These are phyloP conservation scores for Prunella fulvescens DNA, from an alignment of 2,113 vertebrate species.

Conservation along the genomic window DNA sequence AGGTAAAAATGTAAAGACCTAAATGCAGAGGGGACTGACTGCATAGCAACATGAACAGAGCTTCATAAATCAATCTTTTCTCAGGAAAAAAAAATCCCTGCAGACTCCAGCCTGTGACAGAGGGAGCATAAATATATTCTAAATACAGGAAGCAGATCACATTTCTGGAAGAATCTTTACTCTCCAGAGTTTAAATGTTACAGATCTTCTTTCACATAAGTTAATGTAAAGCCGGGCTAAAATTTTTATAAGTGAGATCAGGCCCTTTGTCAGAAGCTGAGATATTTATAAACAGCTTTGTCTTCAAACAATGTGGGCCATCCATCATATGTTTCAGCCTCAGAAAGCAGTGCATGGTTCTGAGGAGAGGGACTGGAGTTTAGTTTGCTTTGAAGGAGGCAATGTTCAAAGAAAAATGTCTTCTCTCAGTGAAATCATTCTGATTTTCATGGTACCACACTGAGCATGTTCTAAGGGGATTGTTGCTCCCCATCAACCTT, in stretches of 20 bases:
- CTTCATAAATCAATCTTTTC: conserved; percentile 29
- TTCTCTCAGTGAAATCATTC: rapidly evolving
- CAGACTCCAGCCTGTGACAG: not conserved
- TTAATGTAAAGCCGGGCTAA: conserved; percentile 24
- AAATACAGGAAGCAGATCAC: not conserved
- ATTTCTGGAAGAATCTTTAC: not conserved
- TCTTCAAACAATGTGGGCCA: conserved; percentile 32
- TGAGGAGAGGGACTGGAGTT: not conserved
- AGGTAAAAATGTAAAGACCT: not conserved
- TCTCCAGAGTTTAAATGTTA: not conserved
- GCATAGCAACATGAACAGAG: not conserved
- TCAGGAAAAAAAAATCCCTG: not conserved
- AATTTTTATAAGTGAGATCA: conserved; percentile 8
- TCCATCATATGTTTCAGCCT: not conserved
- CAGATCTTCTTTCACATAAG: not conserved
- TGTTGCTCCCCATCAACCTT: not conserved
- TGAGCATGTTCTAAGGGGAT: not conserved
- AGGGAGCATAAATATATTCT: conserved; percentile 8
- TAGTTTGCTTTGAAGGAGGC: not conserved
- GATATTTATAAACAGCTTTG: conserved; percentile 58
- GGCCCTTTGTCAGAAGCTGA: not conserved
- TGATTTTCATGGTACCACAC: not conserved
- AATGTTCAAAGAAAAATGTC: not conserved
- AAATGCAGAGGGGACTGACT: not conserved
- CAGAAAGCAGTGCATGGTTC: not conserved